Conservation (phyloP, 2,797 vertebrate genomes). For the Sebastes wilsoni region DNA sequence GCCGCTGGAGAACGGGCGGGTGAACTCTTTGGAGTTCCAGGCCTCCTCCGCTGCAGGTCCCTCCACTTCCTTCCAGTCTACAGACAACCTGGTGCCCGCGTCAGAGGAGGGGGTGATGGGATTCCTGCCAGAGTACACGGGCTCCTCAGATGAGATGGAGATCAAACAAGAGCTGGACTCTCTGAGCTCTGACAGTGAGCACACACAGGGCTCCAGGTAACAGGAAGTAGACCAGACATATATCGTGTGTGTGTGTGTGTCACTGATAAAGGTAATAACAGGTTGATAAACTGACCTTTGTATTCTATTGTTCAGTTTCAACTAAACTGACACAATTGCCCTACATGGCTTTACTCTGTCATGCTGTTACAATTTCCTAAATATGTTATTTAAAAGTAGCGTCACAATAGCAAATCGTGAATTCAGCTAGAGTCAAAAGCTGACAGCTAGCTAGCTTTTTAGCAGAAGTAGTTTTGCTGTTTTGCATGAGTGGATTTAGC, state of each 20-base stretch:
- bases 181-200: constrained; percentile 90
- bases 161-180: constrained; percentile 90
- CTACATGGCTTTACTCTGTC: not conserved
- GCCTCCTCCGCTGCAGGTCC: constrained; percentile 82
- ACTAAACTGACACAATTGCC: not conserved
- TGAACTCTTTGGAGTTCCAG: constrained; percentile 86
- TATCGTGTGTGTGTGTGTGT: not conserved
- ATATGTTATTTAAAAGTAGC: not conserved
- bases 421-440: not conserved
- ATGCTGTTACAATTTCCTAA: not conserved
- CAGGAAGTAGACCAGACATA: not conserved
- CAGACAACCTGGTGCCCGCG: constrained; percentile 87
- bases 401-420: not conserved
- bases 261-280: not conserved
- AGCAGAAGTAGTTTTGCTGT: not conserved
- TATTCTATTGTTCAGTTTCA: not conserved
- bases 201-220: constrained; percentile 78
- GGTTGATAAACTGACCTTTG: not conserved
- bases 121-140: constrained; percentile 91
- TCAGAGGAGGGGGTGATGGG: constrained; percentile 87
- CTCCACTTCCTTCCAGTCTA: constrained; percentile 86
- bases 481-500: not conserved
- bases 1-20: constrained; percentile 87
- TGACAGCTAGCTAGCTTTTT: not conserved
- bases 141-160: constrained; percentile 92